Base-by-base conservation (phyloP, 2,888 invertebrate species). In the Spialia ferax region DNA sequence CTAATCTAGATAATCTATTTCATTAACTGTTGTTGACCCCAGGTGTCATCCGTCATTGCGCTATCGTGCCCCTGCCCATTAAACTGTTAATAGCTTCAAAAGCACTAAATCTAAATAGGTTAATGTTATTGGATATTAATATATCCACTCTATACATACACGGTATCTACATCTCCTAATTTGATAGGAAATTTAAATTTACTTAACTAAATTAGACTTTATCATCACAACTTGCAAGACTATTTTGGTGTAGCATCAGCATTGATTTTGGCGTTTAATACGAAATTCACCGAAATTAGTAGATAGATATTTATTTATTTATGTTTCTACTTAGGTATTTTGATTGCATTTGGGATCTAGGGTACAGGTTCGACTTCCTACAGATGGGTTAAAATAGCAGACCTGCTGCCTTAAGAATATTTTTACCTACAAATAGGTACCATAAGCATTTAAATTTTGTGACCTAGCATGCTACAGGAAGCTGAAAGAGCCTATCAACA, bases 111-210 rank as follows among this genome's bases (percentile, higher is more conserved):
- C n/a, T n/a, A 62, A 62, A 22, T 35, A 62, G 62, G 62, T 63
- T 54, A 63, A 63, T 63, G 32, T 32, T 42, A 59, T 59, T 18
- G 60, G 15, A 29, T 18, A 60, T 60, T 48, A 26, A 60, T 48
- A 60, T 18, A 5, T 18, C 60, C 26, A 1, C 23, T n/a, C 20
- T 18, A 1, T n/a, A 57, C 1, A 2, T 1, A 18, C n/a, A 22
- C 20, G 20, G 1, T 20, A 11, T 2, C 3, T 48, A 20, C 5
- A 48, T 10, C 20, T 48, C 48, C 2, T 20, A 18, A 48, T 20
- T 20, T 10, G 2, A 7, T 22, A 52, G 7, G 23, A 11, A 52
- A 52, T 22, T 23, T 6, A 23, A 2, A 10, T 10, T n/a, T 22
- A 20, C 22, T 7, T 22, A 50, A 22, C 1, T 13, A n/a, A n/a